Evolutionary conservation across 2,113 vertebrate species (phyloP).

Genomic region (Pomatorhinus ruficollis): DNA sequence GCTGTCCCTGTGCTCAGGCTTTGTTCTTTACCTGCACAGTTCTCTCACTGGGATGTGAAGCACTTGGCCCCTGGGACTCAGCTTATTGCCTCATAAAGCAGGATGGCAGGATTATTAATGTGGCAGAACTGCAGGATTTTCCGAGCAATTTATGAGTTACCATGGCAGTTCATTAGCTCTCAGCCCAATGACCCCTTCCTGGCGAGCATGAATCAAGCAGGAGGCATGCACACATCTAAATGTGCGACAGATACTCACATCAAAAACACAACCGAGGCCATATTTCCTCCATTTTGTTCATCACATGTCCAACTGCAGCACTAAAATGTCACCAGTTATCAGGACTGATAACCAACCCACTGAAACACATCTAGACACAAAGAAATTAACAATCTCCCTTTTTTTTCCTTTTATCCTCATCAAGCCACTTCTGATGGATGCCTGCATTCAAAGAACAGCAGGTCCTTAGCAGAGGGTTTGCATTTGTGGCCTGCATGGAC

Average conservation of each 20-base stretch:
- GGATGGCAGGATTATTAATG: conserved; percentile 47
- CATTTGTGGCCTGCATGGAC: not conserved
- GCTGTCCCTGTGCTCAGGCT: not conserved
- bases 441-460: not conserved
- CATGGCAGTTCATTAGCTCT: conserved; percentile 37
- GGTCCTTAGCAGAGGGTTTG: not conserved
- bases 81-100: conserved; percentile 49
- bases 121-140: conserved; percentile 32
- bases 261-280: not conserved
- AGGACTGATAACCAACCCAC: not conserved
- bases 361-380: not conserved
- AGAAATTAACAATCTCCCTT: not conserved
- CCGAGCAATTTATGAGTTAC: conserved; percentile 46
- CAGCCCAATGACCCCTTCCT: not conserved
- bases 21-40: not conserved
- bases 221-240: not conserved
- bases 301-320: not conserved
- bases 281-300: not conserved
- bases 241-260: not conserved
- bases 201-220: not conserved
- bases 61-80: not conserved
- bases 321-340: not conserved
- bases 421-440: not conserved
- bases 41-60: not conserved
- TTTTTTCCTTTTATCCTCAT: not conserved